Evolutionary conservation across 2,113 vertebrate species (phyloP).

Genomic region (Prochilodus magdalenae): DNA sequence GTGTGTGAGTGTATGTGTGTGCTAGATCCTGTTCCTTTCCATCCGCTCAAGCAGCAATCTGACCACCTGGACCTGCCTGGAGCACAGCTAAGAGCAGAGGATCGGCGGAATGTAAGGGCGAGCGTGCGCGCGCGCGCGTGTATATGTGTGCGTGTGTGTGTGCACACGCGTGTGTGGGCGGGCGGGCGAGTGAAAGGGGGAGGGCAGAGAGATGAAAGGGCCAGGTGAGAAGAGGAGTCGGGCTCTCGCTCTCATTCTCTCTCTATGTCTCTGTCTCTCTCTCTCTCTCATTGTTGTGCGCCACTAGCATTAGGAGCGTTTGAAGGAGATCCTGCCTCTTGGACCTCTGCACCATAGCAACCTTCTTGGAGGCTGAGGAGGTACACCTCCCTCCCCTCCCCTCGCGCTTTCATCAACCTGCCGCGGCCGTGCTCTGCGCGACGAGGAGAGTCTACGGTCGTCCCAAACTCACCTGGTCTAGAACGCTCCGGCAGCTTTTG

Average conservation of each 20-base stretch:
- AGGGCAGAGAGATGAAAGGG: conserved; percentile 69
- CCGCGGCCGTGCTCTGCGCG: background rate
- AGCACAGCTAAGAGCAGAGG: conserved; percentile 50
- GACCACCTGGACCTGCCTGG: conserved; percentile 60
- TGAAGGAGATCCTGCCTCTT: conserved; percentile 57
- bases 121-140: conserved; percentile 45
- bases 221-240: conserved; percentile 78
- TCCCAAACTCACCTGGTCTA: conserved; percentile 10
- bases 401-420: conserved; percentile 35
- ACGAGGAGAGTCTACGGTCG: background rate
- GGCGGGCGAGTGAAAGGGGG: conserved; percentile 50
- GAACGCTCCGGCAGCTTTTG: conserved; percentile 3
- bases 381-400: conserved; percentile 39
- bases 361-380: conserved; percentile 53
- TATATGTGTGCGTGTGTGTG: conserved; percentile 48
- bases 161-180: conserved; percentile 51
- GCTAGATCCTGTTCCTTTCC: conserved; percentile 31
- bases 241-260: conserved; percentile 33
- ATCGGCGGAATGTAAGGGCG: conserved; percentile 55
- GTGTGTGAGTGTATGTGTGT: background rate
- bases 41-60: conserved; percentile 42
- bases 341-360: conserved; percentile 52
- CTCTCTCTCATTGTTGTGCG: conserved; percentile 43
- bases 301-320: conserved; percentile 55
- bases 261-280: conserved; percentile 26